A percentile compares a stretch with the other conserved stretches of the same genome.
Conservation (phyloP, 2,888 invertebrate species). For the Polydrusus pterygomalis region DNA sequence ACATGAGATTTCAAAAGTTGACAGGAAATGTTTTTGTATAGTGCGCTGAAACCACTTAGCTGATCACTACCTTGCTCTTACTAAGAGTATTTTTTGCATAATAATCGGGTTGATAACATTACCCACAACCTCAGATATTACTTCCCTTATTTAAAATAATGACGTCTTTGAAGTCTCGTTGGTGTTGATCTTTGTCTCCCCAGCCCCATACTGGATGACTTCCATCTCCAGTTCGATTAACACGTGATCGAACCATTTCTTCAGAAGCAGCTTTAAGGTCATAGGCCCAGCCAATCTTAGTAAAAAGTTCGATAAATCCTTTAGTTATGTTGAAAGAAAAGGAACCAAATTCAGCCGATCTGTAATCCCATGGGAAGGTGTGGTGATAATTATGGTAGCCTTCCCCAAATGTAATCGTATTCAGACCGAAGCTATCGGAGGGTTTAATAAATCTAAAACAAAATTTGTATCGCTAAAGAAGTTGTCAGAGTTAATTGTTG, state of each 20-base stretch:
- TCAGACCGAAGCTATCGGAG: neutral
- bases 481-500: too few species aligned
- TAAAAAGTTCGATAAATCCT: conserved; percentile 86
- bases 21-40: too few species aligned
- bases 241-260: conserved; percentile 81
- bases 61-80: too few species aligned
- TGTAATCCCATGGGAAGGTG: conserved; percentile 81
- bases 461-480: neutral
- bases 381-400: conserved; percentile 94
- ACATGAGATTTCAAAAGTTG: too few species aligned
- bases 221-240: conserved; percentile 70
- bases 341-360: conserved; percentile 80
- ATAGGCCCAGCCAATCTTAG: conserved; percentile 90
- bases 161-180: conserved; percentile 66
- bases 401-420: conserved; percentile 79
- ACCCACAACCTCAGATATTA: neutral
- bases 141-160: conserved; percentile 64
- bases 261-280: conserved; percentile 87
- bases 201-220: conserved; percentile 82
- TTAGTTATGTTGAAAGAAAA: conserved; percentile 80
- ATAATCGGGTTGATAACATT: too few species aligned
- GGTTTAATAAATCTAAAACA: neutral
- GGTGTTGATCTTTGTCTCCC: conserved; percentile 81
- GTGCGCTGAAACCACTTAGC: too few species aligned
- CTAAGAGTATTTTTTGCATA: too few species aligned